These are phyloP conservation scores for Bovichtus diacanthus DNA, from an alignment of 2,797 vertebrate genomes.

Conservation along the genomic window DNA sequence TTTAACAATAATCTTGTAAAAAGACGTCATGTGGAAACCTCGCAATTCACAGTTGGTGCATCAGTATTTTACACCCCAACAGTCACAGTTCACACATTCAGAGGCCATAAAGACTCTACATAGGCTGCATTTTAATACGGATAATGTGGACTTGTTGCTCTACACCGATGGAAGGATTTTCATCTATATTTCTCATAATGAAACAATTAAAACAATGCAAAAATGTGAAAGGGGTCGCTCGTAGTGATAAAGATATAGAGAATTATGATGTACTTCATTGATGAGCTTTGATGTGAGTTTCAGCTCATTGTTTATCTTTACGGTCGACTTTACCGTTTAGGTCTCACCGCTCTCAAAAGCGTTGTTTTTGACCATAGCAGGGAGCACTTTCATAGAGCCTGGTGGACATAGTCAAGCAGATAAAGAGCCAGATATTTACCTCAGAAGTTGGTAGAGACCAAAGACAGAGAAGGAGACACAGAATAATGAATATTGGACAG, in stretches of 20 bases:
- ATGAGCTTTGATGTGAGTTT: background rate
- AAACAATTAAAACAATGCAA: background rate
- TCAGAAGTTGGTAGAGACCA: background rate
- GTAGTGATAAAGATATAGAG: background rate
- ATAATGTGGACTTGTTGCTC: no score
- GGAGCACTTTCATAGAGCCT: no score
- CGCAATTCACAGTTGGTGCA: background rate
- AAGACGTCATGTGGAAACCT: background rate
- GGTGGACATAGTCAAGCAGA: conserved; percentile 1
- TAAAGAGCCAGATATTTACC: background rate
- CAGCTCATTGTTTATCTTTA: background rate
- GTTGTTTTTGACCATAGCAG: background rate
- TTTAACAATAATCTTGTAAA: background rate
- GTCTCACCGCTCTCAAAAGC: no score
- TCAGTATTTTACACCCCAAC: background rate
- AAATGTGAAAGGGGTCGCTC: background rate
- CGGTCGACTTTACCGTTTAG: background rate
- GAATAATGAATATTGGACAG: background rate
- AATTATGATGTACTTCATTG: background rate
- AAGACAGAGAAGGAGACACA: background rate
- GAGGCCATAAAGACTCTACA: background rate
- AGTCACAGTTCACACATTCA: background rate
- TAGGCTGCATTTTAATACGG: background rate
- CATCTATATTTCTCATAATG: background rate
- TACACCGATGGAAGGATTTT: background rate